phyloP scores from a whole-genome alignment of 2,113 vertebrate species.

The Aythya baeri region DNA sequence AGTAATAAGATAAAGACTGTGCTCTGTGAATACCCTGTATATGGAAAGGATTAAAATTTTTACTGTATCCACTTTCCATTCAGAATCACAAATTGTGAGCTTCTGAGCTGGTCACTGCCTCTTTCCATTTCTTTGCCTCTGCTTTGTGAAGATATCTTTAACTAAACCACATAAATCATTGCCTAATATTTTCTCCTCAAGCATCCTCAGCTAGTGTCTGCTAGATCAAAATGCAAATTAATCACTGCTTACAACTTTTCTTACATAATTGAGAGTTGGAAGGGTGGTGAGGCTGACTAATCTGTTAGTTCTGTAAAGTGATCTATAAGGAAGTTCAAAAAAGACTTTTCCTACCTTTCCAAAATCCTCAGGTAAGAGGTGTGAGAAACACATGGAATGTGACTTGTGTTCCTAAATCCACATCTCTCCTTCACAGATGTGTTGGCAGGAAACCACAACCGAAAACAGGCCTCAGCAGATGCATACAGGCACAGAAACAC shows the following conservation, averaged over 20 bases:
- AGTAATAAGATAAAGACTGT: neutral
- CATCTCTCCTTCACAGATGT: neutral
- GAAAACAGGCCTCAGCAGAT: neutral
- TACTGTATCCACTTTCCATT: neutral
- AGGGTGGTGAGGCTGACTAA: neutral
- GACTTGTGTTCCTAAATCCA: neutral
- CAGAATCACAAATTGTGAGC: neutral
- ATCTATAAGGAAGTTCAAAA: neutral
- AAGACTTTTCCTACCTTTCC: neutral
- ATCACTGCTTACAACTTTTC: neutral
- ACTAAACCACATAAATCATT: neutral
- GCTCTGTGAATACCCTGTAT: neutral
- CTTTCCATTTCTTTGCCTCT: neutral
- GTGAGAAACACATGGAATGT: neutral
- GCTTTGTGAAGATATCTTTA: neutral
- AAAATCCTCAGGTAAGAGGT: neutral
- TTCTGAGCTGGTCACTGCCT: neutral
- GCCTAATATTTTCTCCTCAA: neutral
- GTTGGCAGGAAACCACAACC: neutral
- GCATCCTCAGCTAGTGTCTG: accelerated
- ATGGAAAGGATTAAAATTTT: neutral
- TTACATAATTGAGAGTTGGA: neutral
- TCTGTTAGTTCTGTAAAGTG: neutral
- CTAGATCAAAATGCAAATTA: neutral
- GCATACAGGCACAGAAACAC: neutral